Conservation (phyloP, 2,888 invertebrate genomes). For the Scrobipalpa atriplicella region DNA sequence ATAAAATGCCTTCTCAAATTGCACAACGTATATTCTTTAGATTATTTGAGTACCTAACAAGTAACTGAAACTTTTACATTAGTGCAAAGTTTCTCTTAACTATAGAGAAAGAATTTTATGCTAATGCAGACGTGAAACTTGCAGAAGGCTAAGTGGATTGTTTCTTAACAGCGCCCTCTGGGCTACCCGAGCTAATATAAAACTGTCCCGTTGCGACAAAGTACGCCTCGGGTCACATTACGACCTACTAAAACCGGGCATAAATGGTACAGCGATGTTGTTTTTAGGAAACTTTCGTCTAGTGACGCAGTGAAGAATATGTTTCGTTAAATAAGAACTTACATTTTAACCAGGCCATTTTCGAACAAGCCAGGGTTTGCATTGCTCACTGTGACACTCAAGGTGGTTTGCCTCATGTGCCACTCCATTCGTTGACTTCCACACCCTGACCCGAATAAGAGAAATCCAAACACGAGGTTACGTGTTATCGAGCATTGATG, state of each 20-base stretch:
- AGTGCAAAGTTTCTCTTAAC: background rate
- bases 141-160: slow-evolving; percentile 28
- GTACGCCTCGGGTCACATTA: slow-evolving; percentile 21
- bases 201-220: slow-evolving; percentile 22
- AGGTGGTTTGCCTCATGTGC: too few relatives aligned
- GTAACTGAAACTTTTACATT: background rate
- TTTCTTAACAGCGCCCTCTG: slow-evolving; percentile 21
- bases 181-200: background rate
- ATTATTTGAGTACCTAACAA: background rate
- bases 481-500: too few relatives aligned
- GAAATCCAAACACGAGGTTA: too few relatives aligned
- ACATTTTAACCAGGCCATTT: too few relatives aligned
- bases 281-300: slow-evolving; percentile 30
- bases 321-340: too few relatives aligned
- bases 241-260: slow-evolving; percentile 22
- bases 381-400: too few relatives aligned
- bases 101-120: slow-evolving; percentile 11
- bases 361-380: too few relatives aligned
- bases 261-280: slow-evolving; percentile 20
- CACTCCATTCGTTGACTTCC: too few relatives aligned
- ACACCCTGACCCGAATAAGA: too few relatives aligned
- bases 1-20: too few relatives aligned
- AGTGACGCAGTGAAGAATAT: slow-evolving; percentile 10
- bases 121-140: slow-evolving; percentile 32
- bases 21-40: too few relatives aligned